These are phyloP conservation scores for Solenopsis invicta DNA, from an alignment of 1,140 invertebrate genomes.

Conservation along the genomic window DNA sequence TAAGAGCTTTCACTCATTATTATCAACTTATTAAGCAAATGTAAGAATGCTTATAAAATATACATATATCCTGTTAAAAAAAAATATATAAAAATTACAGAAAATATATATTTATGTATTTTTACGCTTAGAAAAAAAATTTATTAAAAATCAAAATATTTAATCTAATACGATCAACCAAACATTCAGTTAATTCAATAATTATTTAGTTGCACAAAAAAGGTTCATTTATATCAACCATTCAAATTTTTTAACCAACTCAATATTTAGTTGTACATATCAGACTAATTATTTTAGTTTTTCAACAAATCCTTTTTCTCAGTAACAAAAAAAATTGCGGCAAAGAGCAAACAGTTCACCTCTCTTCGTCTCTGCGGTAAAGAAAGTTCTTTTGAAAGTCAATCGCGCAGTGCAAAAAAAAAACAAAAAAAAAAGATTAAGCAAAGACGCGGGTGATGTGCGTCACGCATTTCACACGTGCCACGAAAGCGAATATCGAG, in stretches of 20 bases:
- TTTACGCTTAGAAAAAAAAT: no score
- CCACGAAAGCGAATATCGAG: conserved; percentile 30
- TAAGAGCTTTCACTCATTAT: background rate
- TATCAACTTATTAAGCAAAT: background rate
- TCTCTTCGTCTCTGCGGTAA: background rate
- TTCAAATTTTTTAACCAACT: no score
- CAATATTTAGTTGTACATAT: no score
- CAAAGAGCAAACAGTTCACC: background rate
- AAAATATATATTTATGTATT: no score
- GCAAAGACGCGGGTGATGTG: background rate
- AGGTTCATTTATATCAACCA: no score
- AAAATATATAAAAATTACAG: background rate
- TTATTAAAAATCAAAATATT: no score
- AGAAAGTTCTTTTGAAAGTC: background rate
- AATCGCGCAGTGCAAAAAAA: background rate
- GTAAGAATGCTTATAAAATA: background rate
- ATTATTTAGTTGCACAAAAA: no score
- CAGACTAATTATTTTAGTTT: no score
- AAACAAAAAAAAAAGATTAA: conserved; percentile 16
- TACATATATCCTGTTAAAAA: background rate
- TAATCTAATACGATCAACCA: no score
- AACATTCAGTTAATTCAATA: no score
- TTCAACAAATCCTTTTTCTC: no score
- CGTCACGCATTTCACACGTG: conserved; percentile 36
- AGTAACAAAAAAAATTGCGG: background rate